phyloP scores from a whole-genome alignment of 2,113 vertebrate species.

The Poeciliopsis turrubarensis region DNA sequence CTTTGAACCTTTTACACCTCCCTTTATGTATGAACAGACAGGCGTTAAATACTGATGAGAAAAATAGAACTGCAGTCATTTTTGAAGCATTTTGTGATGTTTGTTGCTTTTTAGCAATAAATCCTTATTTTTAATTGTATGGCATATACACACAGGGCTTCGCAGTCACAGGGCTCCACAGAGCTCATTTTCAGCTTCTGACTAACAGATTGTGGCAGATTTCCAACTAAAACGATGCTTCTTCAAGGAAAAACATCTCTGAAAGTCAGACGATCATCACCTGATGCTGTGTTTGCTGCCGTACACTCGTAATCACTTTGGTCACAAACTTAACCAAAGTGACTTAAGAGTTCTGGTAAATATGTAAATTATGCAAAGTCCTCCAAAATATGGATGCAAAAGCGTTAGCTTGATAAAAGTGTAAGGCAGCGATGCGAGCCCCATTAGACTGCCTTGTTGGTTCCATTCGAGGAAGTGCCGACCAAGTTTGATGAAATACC shows the following conservation, averaged over 20 bases:
- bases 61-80: not conserved
- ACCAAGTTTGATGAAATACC: slow-evolving; percentile 9
- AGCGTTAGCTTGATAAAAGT: not conserved
- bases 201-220: not conserved
- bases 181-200: not conserved
- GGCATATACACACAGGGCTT: not conserved
- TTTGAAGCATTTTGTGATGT: not conserved
- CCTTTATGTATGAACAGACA: not conserved
- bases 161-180: not conserved
- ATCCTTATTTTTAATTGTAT: too few relatives aligned
- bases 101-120: not conserved
- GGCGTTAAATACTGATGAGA: not conserved
- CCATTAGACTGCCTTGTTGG: not conserved
- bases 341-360: not conserved
- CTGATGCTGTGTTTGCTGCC: not conserved
- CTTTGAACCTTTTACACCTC: not conserved
- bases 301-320: too few relatives aligned
- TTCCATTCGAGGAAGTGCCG: slow-evolving; percentile 17
- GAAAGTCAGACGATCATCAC: not conserved
- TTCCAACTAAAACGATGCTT: not conserved
- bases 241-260: not conserved
- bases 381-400: not conserved
- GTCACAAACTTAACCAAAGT: not conserved
- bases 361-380: too few relatives aligned
- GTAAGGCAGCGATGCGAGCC: not conserved